Evolutionary conservation across 2,888 invertebrate species (phyloP), one percentile per base, ranked within the genome.

Genomic region (Caenorhabditis uteleia): DNA sequence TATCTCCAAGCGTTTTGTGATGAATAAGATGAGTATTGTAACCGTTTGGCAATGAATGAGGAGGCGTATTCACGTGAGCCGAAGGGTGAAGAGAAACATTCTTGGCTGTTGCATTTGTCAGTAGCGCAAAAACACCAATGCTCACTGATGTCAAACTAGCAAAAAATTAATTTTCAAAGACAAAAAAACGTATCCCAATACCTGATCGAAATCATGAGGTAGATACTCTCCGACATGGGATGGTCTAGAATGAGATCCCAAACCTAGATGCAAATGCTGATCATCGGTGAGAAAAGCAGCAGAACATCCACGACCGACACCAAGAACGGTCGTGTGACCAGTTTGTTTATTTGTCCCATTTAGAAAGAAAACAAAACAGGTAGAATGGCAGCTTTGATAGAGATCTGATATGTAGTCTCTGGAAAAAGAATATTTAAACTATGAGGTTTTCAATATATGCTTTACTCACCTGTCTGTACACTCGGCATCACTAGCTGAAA

Each of bases 71-170:
- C 68, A 7, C 68, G 50, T 2, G 68, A 68, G 27, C 70, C 70
- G 26, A 68, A 71, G 3, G 68, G 71, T 1, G 62, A 59, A 7
- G 65, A 46, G 49, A 62, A 68, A 25, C 71, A 68, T 23, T 56
- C 66, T n/a, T 66, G 62, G 26, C 46, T 66, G 51, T 79, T 79
- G 60, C 79, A 79, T 29, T 71, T 68, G 26, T 78, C 77, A 10
- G 75, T 68, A 20, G 77, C 77, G 55, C 79, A 79, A 62, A 79
- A 79, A 49, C 79, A 79, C 79, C 79, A 79, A 54, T 79, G 77
- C 53, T 79, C 79, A 6, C 58, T 65, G 23, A 79, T 65, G 45
- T 79, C 78, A 46, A 67, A 62, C 77, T 78, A 57, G n/a, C n/a
- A 26, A 78, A 64, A 21, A 27, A 29, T 29, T 6, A 4, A 42